Evolutionary conservation across 2,797 vertebrate genomes (phyloP), one percentile per base, ranked within the genome.

Genomic region (Brotula barbata): DNA sequence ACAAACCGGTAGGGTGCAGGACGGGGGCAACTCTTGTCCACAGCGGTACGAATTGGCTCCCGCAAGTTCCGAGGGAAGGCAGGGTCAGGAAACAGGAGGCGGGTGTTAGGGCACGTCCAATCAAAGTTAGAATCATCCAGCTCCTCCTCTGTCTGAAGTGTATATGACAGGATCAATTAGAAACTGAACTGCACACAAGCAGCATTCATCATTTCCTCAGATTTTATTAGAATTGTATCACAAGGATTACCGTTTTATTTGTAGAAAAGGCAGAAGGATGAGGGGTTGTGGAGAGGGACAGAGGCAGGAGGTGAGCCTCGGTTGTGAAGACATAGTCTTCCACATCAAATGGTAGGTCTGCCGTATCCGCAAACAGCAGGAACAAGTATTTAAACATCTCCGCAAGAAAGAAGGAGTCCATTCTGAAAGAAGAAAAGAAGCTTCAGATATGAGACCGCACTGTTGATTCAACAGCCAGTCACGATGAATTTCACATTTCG

Each of bases 361-460:
- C 94, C 15, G 90, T 87, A 54, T 99, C 96, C 58, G 97, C 94
- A 78, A 99, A 99, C 21, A 99, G 88, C 78, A 99, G 90, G 84
- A 95, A 99, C 58, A 99, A 92, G 71, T 99, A 99, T 71, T 99
- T 99, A 87, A 99, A 99, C 97, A 99, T 99, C 89, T 99, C 97
- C 0, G 97, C 97, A 58, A 99, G 89, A 89, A 99, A 99, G 87
- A 99, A 99, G 0, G 97, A 99, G 84, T 99, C 97, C 97, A 99
- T 99, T 75, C 97, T 99, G 76, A 3, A 43, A 42, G 33, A 19
- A 51, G 52, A 61, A 2, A 46, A 41, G 21, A 61, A 20, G 14
- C 12, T 14, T 54, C 12, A 48, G 5, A 56, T 19, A 51, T 2
- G 10, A 1, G 13, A 14, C 19, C 23, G 0, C 6, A 39, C 22